Conservation (phyloP, 1,140 invertebrate species). For the Babylonia areolata region DNA sequence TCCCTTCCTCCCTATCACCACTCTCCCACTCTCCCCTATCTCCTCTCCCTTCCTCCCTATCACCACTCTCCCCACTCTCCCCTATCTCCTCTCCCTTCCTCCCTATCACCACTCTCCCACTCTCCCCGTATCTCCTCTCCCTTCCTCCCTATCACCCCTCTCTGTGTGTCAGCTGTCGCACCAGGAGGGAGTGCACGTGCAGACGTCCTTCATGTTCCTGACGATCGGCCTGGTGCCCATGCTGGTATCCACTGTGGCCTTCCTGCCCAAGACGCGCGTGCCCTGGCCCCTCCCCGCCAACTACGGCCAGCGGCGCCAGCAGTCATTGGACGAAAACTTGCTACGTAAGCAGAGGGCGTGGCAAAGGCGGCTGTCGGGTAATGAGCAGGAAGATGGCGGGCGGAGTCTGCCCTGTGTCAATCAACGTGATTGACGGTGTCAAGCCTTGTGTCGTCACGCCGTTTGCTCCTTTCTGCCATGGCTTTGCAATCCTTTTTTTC, state of each 20-base stretch:
- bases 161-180: conserved; percentile 51
- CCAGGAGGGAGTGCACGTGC: conserved; percentile 53
- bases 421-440: background rate
- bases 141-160: no score
- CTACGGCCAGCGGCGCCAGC: conserved; percentile 57
- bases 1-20: no score
- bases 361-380: conserved; percentile 53
- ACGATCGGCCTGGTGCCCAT: conserved; percentile 67
- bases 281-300: conserved; percentile 65
- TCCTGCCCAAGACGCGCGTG: conserved; percentile 65
- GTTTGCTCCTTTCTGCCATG: no score
- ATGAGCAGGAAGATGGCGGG: background rate
- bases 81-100: no score
- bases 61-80: no score
- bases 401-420: background rate
- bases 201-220: conserved; percentile 70
- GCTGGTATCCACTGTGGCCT: conserved; percentile 67
- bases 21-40: no score
- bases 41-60: no score
- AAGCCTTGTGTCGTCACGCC: conserved; percentile 15
- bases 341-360: conserved; percentile 54
- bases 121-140: no score
- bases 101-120: no score
- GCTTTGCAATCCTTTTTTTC: no score
- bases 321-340: conserved; percentile 51